A percentile compares a stretch with the other conserved stretches of the same genome.
These are phyloP conservation scores for Rhinophrynus dorsalis DNA, from an alignment of 2,797 vertebrate species.

Conservation along the genomic window DNA sequence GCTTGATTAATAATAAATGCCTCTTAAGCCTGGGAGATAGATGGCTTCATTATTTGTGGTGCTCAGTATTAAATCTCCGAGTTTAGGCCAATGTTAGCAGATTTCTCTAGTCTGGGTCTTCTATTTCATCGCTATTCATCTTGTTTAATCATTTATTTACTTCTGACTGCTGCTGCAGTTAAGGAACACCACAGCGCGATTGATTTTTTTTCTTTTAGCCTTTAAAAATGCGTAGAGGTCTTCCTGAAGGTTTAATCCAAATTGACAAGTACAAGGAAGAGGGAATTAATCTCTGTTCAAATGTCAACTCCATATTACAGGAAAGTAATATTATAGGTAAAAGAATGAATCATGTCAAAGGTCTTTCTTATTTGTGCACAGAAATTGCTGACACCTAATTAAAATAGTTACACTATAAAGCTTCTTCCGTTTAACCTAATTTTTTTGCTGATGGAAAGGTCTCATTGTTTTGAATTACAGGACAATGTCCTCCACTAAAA, in stretches of 20 bases:
- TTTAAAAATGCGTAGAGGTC: slow-evolving; percentile 19
- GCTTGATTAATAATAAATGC: slow-evolving; percentile 16
- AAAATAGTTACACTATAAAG: background rate
- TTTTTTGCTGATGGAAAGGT: too few species aligned
- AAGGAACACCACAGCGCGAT: slow-evolving; percentile 12
- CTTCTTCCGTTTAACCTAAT: background rate
- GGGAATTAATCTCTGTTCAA: slow-evolving; percentile 42
- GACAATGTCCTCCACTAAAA: too few species aligned
- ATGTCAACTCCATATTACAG: slow-evolving; percentile 43
- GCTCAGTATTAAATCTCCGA: slow-evolving; percentile 8
- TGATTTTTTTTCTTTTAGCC: slow-evolving; percentile 30
- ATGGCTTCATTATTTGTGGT: background rate
- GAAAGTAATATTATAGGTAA: background rate
- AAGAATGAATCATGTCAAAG: background rate
- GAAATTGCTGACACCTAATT: background rate
- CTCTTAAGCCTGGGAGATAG: background rate
- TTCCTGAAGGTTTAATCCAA: slow-evolving; percentile 41
- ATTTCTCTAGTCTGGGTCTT: background rate
- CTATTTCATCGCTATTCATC: slow-evolving; percentile 56
- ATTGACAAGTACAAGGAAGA: slow-evolving; percentile 16
- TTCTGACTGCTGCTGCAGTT: slow-evolving; percentile 13
- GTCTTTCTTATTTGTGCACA: background rate
- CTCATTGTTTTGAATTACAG: too few species aligned
- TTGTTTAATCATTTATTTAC: slow-evolving; percentile 58
- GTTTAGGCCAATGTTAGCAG: slow-evolving; percentile 3